Evolutionary conservation across 2,797 vertebrate species (phyloP).

Genomic region (Champsocephalus gunnari): DNA sequence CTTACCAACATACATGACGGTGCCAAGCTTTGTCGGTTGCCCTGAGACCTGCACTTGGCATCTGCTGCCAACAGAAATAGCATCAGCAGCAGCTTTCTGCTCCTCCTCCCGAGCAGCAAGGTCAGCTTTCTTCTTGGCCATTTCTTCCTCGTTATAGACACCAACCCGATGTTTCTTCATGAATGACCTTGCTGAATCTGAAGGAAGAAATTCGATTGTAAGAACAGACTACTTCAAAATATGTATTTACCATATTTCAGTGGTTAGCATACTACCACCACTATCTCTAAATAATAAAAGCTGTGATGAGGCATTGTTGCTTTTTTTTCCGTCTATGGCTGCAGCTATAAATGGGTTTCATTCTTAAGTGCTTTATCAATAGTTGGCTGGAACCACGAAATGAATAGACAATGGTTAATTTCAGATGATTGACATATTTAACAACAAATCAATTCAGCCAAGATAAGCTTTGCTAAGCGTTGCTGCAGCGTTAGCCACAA

Average conservation of each 20-base stretch:
- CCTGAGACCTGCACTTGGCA: conserved; percentile 87
- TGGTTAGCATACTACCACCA: neutral
- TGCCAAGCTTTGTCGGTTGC: conserved; percentile 88
- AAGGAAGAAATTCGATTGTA: neutral
- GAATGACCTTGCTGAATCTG: conserved; percentile 89
- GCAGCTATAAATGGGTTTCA: neutral
- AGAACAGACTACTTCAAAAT: conserved; percentile 7
- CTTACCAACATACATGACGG: conserved; percentile 93
- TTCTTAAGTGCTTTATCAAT: neutral
- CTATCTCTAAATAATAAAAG: neutral
- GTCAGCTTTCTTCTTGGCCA: conserved; percentile 77
- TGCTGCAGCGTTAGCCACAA: neutral
- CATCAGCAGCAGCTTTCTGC: conserved; percentile 81
- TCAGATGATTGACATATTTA: neutral
- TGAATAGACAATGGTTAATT: neutral
- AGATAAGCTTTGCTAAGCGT: neutral
- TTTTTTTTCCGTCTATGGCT: neutral
- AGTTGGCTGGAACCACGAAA: neutral
- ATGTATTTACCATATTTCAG: neutral
- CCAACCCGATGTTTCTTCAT: conserved; percentile 88
- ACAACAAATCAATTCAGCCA: neutral
- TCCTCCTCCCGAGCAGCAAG: conserved; percentile 77
- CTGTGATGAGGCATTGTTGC: neutral
- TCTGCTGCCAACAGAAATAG: conserved; percentile 85
- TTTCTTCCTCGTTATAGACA: conserved; percentile 85